Evolutionary conservation across 1,140 invertebrate species (phyloP), one percentile per base, ranked within the genome.

Genomic region (Gerris buenoi): DNA sequence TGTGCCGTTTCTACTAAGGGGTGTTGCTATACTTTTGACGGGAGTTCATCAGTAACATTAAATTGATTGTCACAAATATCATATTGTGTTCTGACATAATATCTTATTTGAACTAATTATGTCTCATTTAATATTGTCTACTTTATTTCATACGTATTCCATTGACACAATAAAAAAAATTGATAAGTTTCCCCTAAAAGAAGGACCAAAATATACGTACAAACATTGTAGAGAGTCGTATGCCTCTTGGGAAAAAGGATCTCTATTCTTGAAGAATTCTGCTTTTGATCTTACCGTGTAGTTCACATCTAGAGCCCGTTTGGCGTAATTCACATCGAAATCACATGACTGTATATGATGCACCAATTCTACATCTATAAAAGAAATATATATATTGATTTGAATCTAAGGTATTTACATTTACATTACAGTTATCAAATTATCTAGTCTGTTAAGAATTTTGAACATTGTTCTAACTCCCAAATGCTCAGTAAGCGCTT

Each of bases 291-390:
- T 79, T 22, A 82, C 76, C 13, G 85, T 86, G 67, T 81, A 85
- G 73, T 82, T 85, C 5, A 81, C 80, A 66, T 87, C 84, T 22
- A 88, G 82, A 1, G 83, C 82, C 29, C 74, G 74, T 74, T 88
- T 88, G 0, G 86, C 80, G 33, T 78, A 71, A 71, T 87, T 85
- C 68, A 83, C 77, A 61, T 81, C 80, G 68, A 80, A 83, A 66
- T 83, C 79, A 75, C 85, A 86, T 69, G 84, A 83, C 70, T 86
- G 81, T 60, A 85, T 77, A 71, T 86, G 86, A 46, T 85, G 71
- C 60, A 83, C 78, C 0, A 85, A 72, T 69, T 85, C 82, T 15
- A 81, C 75, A 74, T 87, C 84, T 78, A 76, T 70, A 77, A 83
- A 14, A 70, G 33, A n/a, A n/a, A n/a, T n/a, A n/a, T n/a, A n/a